A percentile compares a stretch with the other conserved stretches of the same genome.
Evolutionary conservation across 2,888 invertebrate genomes (phyloP).

Genomic region (Eupithecia subumbrata): DNA sequence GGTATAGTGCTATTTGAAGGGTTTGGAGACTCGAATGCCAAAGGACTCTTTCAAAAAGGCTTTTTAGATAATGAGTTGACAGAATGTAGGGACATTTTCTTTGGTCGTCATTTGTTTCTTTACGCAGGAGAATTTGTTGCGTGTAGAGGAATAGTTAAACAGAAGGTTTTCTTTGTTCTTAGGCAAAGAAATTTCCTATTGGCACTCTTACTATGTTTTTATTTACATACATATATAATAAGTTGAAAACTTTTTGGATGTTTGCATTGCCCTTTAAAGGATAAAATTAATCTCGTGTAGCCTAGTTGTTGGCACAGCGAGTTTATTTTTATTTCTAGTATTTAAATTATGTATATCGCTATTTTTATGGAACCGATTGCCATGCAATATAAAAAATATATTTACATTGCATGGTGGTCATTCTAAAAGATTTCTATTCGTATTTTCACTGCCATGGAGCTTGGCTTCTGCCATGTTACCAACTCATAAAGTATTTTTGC

Average conservation of each 20-base stretch:
- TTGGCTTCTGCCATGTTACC: background rate
- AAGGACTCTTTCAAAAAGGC: background rate
- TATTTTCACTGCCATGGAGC: background rate
- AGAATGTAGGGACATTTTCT: background rate
- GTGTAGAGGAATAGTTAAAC: background rate
- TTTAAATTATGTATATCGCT: too few species aligned
- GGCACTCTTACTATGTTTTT: background rate
- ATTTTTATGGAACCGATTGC: too few species aligned
- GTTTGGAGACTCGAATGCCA: background rate
- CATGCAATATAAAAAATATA: too few species aligned
- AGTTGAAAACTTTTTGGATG: too few species aligned
- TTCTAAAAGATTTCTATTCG: background rate
- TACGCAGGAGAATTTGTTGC: background rate
- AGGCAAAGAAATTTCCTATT: too few species aligned
- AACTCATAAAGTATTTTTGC: background rate
- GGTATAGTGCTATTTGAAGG: background rate
- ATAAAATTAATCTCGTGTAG: too few species aligned
- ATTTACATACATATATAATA: too few species aligned
- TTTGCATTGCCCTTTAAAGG: too few species aligned
- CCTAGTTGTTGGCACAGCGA: too few species aligned
- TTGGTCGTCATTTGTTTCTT: background rate
- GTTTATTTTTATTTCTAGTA: too few species aligned
- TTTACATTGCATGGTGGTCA: background rate
- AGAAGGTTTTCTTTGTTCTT: background rate
- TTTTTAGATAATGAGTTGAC: constrained; percentile 4